These are phyloP conservation scores for Poeciliopsis paucimaculata DNA, from an alignment of 2,797 vertebrate genomes.

Conservation along the genomic window DNA sequence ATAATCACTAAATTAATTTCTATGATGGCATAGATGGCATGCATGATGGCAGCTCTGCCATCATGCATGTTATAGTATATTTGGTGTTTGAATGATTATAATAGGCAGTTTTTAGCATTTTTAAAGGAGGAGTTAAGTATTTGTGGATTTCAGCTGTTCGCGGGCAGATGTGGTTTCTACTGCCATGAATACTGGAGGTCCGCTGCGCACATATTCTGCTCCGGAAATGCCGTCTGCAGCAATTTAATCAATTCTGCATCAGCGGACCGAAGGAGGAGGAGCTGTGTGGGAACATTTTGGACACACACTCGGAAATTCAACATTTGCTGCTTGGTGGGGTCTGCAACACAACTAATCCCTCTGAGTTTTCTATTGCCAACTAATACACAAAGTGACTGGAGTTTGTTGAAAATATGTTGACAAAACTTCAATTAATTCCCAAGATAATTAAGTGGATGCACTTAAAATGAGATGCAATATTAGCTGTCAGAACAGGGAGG, in stretches of 20 bases:
- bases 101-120: not conserved
- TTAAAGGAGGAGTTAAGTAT: not conserved
- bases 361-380: not conserved
- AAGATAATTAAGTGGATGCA: not conserved
- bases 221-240: not conserved
- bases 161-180: no score
- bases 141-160: no score
- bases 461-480: not conserved
- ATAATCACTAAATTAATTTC: no score
- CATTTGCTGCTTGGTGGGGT: not conserved
- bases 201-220: not conserved
- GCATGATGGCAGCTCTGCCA: no score
- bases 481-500: not conserved
- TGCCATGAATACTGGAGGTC: not conserved
- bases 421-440: not conserved
- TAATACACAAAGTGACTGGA: not conserved
- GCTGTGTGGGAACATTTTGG: not conserved
- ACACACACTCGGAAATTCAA: not conserved
- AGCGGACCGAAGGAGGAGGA: not conserved
- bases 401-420: not conserved
- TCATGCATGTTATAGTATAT: not conserved
- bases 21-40: no score
- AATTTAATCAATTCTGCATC: not conserved
- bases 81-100: not conserved
- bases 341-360: not conserved